A percentile compares a stretch with the other conserved stretches of the same genome.
Evolutionary conservation across 2,888 invertebrate species (phyloP).

Genomic region (Rutpela maculata): DNA sequence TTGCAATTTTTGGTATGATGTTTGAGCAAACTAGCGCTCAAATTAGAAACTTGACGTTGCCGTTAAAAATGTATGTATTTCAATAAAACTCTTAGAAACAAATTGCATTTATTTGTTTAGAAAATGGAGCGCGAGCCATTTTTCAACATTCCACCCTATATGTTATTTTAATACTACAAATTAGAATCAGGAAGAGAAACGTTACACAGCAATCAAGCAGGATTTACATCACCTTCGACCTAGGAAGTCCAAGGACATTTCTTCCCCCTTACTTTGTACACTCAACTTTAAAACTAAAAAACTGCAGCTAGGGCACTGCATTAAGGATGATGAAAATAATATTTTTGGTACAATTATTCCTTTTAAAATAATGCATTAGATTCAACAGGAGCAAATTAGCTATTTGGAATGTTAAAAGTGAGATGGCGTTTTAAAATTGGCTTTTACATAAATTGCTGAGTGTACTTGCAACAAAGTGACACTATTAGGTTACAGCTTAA

Average conservation of each 20-base stretch:
- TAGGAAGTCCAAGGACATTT: slow-evolving; percentile 54
- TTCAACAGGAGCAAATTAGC: background rate
- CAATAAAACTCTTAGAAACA: too few relatives aligned
- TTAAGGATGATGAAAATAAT: background rate
- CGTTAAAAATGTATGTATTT: too few relatives aligned
- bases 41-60: too few relatives aligned
- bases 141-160: background rate
- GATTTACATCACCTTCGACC: slow-evolving; percentile 48
- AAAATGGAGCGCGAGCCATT: background rate
- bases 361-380: background rate
- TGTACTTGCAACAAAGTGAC: slow-evolving; percentile 28
- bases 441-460: background rate
- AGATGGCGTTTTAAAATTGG: background rate
- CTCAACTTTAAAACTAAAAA: slow-evolving; percentile 8
- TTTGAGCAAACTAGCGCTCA: too few relatives aligned
- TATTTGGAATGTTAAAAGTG: background rate
- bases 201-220: slow-evolving; percentile 49
- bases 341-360: background rate
- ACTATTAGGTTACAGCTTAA: slow-evolving; percentile 2
- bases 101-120: too few relatives aligned
- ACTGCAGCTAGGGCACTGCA: background rate
- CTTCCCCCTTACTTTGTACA: slow-evolving; percentile 40
- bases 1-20: too few relatives aligned
- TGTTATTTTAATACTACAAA: background rate
- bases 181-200: slow-evolving; percentile 48